Evolutionary conservation across 1,140 invertebrate genomes (phyloP), one percentile per base, ranked within the genome.

Genomic region (Neodiprion fabricii): DNA sequence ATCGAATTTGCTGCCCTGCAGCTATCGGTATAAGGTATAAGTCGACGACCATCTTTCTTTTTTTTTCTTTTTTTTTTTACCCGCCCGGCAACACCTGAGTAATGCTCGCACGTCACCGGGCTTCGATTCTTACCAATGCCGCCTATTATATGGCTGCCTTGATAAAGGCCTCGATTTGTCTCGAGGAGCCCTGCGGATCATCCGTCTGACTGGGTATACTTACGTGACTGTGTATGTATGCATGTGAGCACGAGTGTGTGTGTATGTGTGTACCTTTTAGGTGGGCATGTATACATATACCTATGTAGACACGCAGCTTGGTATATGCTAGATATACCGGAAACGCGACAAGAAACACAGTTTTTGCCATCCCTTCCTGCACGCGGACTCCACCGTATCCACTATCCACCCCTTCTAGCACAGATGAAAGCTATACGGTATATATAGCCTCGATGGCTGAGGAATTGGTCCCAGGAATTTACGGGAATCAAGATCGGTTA

Each of bases 161-260:
- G 53, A 61, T 61, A 61, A 61, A 61, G 53, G 53, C 53, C 11
- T 61, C 53, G 53, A 61, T 61, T 61, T 61, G 53, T 61, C 53
- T 61, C 53, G 3, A 17, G 53, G 28, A 40, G 28, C 2, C 28
- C 28, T 40, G 28, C 28, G 28, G 28, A 40, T 40, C 28, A 5
- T 40, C 28, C 28, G 28, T 40, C 28, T 40, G 28, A 7, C 1
- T 65, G 7, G 61, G 61, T 65, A n/a, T 61, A 61, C 10, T 61
- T 1, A n/a, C 10, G n/a, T 11, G 10, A 61, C 53, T 11, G 53
- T 61, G 10, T 14, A 65, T 14, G 61, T 65, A 17, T 7, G 2
- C 61, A 65, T 65, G 17, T 14, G 61, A 61, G 10, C 10, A 11
- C 53, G 10, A 11, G 53, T 61, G 53, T 61, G 53, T n/a, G n/a